Conservation (phyloP, 2,797 vertebrate genomes). For the Scyliorhinus canicula region DNA sequence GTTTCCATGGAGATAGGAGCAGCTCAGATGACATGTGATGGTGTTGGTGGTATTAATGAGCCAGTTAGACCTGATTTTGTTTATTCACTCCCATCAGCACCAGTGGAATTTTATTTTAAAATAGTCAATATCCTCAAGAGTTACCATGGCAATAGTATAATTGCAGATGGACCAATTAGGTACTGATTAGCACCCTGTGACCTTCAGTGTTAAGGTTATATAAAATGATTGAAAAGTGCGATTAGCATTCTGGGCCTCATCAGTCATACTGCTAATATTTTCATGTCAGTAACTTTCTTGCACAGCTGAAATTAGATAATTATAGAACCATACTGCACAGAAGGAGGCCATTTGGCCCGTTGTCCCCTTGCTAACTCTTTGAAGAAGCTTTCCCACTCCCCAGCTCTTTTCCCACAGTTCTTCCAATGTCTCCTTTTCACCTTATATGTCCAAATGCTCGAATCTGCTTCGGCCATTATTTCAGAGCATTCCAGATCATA, state of each 20-base stretch:
- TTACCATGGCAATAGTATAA: neutral
- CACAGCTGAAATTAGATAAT: neutral
- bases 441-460: neutral
- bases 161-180: neutral
- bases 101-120: neutral
- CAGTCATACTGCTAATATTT: neutral
- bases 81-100: neutral
- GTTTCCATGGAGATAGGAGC: slow-evolving; percentile 9
- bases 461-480: neutral
- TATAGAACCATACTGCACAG: no score
- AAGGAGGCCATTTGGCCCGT: no score
- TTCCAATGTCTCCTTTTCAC: neutral
- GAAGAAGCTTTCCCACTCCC: neutral
- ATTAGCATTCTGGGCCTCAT: neutral
- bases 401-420: neutral
- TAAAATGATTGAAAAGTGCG: neutral
- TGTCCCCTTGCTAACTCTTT: neutral
- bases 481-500: neutral
- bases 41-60: neutral
- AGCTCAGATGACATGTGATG: neutral
- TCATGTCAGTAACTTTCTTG: neutral
- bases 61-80: neutral
- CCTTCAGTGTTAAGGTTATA: neutral
- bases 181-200: neutral
- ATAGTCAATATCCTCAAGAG: neutral